These are phyloP conservation scores for Congeria kusceri DNA, from an alignment of 2,888 invertebrate genomes.

Conservation along the genomic window DNA sequence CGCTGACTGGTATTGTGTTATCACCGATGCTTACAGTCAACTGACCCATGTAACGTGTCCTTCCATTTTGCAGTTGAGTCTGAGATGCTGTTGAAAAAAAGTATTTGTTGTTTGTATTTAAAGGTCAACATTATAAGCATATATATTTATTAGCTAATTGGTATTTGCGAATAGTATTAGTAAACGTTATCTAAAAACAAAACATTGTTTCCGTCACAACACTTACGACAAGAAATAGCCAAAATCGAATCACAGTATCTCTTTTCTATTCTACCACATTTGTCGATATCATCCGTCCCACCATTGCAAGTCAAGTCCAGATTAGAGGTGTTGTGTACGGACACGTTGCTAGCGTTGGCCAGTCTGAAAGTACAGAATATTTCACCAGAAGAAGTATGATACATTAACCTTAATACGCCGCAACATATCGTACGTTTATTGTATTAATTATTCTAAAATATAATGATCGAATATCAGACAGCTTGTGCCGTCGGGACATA, in stretches of 20 bases:
- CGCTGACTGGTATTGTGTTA: not conserved
- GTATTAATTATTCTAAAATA: too few species aligned
- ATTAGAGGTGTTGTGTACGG: not conserved
- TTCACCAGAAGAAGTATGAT: too few species aligned
- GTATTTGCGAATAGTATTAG: too few species aligned
- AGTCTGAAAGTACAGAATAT: not conserved
- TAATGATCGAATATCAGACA: too few species aligned
- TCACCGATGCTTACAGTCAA: not conserved
- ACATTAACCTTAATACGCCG: too few species aligned
- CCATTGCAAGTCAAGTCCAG: not conserved
- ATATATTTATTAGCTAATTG: too few species aligned
- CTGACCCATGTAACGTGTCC: slow-evolving; percentile 2
- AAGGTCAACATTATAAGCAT: too few species aligned
- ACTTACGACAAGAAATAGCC: slow-evolving; percentile 2
- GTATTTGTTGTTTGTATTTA: not conserved
- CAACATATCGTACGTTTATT: not conserved
- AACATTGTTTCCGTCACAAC: too few species aligned
- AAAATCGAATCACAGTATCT: not conserved
- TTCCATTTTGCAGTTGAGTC: not conserved
- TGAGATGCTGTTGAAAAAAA: not conserved
- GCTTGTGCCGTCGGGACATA: too few species aligned
- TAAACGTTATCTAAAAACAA: too few species aligned
- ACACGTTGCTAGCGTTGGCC: not conserved
- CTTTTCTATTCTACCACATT: not conserved
- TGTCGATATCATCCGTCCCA: not conserved